phyloP scores from a whole-genome alignment of 2,113 vertebrate species.

The Zosterops pallidus region DNA sequence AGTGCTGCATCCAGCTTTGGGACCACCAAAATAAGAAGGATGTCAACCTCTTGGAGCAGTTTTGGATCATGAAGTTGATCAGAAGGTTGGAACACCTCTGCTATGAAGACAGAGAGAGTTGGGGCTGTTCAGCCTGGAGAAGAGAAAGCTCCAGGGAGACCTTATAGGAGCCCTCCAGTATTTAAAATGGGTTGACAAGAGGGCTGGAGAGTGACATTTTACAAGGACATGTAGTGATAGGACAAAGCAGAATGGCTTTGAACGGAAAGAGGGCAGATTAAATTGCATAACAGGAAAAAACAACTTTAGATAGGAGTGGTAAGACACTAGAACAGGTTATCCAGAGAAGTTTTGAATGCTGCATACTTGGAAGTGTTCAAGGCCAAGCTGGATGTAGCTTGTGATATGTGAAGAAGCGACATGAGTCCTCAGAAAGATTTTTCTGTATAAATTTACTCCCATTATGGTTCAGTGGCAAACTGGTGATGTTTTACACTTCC shows the following conservation, averaged over 20 bases:
- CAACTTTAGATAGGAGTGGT: neutral
- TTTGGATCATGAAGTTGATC: neutral
- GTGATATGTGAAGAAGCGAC: neutral
- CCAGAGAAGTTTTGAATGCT: neutral
- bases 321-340: neutral
- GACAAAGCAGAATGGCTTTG: neutral
- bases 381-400: neutral
- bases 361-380: neutral
- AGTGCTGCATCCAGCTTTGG: neutral
- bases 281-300: neutral
- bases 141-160: neutral
- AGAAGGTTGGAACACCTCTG: neutral
- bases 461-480: neutral
- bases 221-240: neutral
- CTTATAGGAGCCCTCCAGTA: neutral
- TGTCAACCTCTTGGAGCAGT: neutral
- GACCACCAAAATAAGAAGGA: neutral
- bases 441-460: neutral
- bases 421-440: neutral
- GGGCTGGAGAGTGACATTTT: neutral
- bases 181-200: rapidly evolving
- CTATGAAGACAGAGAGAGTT: neutral
- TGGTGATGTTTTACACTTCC: neutral
- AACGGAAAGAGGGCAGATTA: neutral
- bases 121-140: neutral